A percentile compares a stretch with the other conserved stretches of the same genome.
Conservation (phyloP, 2,113 vertebrate species). For the Paratilapia polleni region DNA sequence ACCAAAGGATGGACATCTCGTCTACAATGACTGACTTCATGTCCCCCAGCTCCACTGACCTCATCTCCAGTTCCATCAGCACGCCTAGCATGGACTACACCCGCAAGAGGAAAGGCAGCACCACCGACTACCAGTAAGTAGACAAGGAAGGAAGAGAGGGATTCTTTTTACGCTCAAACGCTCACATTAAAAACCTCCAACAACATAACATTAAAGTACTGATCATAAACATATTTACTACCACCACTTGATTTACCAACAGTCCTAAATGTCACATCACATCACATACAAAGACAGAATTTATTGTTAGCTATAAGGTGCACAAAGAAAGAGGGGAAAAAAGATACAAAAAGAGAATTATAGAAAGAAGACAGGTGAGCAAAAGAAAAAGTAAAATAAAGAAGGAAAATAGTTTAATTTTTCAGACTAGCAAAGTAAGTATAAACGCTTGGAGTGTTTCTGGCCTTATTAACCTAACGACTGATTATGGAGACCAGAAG, state of each 20-base stretch:
- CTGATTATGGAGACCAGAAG: background rate
- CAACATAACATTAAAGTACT: no score
- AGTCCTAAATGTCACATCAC: background rate
- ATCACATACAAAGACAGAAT: background rate
- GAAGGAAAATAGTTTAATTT: no score
- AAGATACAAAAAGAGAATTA: background rate
- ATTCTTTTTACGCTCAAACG: background rate
- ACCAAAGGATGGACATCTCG: constrained; percentile 99
- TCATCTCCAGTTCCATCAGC: constrained; percentile 94
- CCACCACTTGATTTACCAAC: background rate
- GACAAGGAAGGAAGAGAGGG: background rate
- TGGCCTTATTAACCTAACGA: background rate
- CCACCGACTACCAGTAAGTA: constrained; percentile 95
- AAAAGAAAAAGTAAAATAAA: no score
- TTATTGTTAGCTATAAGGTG: background rate
- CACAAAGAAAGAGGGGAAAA: background rate
- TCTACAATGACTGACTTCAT: constrained; percentile 99
- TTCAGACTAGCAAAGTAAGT: background rate
- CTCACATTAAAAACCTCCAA: background rate
- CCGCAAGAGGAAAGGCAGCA: constrained; percentile 97
- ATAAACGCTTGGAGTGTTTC: background rate
- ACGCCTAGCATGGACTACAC: constrained; percentile 92
- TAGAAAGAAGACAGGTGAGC: background rate
- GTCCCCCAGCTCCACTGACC: constrained; percentile 92
- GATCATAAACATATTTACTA: background rate